phyloP scores from a whole-genome alignment of 2,797 vertebrate genomes.

The Xenops minutus region DNA sequence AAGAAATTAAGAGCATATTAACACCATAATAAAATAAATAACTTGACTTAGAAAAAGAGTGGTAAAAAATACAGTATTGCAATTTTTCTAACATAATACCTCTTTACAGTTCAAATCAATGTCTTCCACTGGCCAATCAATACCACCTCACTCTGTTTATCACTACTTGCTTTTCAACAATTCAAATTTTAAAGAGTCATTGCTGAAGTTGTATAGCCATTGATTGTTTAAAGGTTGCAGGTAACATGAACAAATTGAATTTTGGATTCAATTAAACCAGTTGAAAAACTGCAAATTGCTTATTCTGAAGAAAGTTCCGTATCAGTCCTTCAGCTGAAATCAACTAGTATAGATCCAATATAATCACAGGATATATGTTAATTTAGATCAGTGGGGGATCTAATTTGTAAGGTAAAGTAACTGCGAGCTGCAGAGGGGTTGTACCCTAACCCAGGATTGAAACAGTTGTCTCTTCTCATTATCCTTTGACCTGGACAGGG shows the following conservation, averaged over 20 bases:
- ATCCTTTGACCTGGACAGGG: background rate
- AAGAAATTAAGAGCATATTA: background rate
- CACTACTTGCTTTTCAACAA: slow-evolving; percentile 67
- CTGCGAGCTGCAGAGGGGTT: background rate
- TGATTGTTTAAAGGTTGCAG: slow-evolving; percentile 69
- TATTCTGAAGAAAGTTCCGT: background rate
- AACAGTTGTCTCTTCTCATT: background rate
- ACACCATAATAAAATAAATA: slow-evolving; percentile 7
- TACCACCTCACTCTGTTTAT: slow-evolving; percentile 65
- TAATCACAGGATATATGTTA: background rate
- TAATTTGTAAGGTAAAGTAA: background rate
- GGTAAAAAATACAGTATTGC: background rate
- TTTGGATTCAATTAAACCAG: slow-evolving; percentile 61
- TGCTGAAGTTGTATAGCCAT: slow-evolving; percentile 59
- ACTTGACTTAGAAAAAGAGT: background rate
- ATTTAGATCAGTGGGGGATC: background rate
- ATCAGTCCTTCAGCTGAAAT: background rate
- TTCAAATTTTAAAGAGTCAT: slow-evolving; percentile 73
- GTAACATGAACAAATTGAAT: slow-evolving; percentile 60
- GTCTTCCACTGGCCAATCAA: slow-evolving; percentile 56
- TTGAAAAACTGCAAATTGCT: slow-evolving; percentile 45
- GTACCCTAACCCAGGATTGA: background rate
- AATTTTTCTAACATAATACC: slow-evolving; percentile 35
- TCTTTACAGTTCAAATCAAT: slow-evolving; percentile 59
- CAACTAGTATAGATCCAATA: background rate